Evolutionary conservation across 2,797 vertebrate species (phyloP).

Genomic region (Helicolenus hilgendorfi): DNA sequence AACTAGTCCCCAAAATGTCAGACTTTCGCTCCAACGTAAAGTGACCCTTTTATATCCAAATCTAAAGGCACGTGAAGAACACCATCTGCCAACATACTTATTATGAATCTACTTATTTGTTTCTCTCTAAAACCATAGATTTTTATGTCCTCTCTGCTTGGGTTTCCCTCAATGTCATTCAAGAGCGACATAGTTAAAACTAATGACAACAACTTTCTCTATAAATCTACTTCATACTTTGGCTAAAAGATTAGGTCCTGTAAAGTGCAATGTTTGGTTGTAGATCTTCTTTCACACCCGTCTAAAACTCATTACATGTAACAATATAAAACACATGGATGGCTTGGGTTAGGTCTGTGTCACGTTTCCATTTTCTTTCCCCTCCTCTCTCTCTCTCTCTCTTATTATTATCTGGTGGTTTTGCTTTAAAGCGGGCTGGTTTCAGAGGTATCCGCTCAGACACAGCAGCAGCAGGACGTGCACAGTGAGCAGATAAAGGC

Average conservation of each 20-base stretch:
- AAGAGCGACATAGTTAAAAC: conserved; percentile 31
- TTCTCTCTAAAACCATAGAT: background rate
- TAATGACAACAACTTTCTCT: background rate
- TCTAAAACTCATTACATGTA: conserved; percentile 18
- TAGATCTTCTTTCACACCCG: background rate
- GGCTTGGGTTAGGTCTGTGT: conserved; percentile 46
- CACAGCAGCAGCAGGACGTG: conserved; percentile 95
- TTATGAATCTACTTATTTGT: background rate
- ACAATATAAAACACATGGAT: conserved; percentile 49
- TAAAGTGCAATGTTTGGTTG: conserved; percentile 80
- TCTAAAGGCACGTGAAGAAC: conserved; percentile 72
- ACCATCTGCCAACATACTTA: conserved; percentile 31
- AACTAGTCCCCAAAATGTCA: background rate
- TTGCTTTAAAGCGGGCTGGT: conserved; percentile 8
- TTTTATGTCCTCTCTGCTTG: conserved; percentile 30
- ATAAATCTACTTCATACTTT: conserved; percentile 64
- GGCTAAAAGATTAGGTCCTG: conserved; percentile 60
- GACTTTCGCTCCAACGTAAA: background rate
- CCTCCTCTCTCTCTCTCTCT: background rate
- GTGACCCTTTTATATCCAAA: conserved; percentile 30
- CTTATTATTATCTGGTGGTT: conserved; percentile 1
- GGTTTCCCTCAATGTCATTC: background rate
- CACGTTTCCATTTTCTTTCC: conserved; percentile 4
- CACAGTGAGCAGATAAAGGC: conserved; percentile 92
- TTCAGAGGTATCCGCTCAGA: conserved; percentile 94